A percentile compares a stretch with the other conserved stretches of the same genome.
Evolutionary conservation across 2,113 vertebrate species (phyloP).

Genomic region (Bagarius yarrelli): DNA sequence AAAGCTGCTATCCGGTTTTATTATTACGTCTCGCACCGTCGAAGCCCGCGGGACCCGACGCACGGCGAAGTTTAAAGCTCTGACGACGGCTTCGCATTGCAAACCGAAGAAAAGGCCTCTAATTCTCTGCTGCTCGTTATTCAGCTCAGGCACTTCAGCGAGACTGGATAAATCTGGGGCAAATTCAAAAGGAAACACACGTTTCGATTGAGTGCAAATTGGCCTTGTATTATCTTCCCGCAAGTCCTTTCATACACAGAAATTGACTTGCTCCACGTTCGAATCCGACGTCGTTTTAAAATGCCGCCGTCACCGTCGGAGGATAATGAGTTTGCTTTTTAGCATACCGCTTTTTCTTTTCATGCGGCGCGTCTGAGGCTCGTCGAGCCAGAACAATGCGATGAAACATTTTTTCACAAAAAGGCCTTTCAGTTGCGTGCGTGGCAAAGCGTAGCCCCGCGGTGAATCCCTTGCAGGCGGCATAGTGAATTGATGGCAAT

Average conservation of each 20-base stretch:
- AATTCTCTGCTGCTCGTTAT: constrained; percentile 33
- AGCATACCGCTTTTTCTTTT: constrained; percentile 34
- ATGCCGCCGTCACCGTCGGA: constrained; percentile 58
- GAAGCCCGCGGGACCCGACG: background rate
- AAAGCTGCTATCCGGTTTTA: constrained; percentile 33
- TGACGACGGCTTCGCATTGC: constrained; percentile 29
- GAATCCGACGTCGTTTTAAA: constrained; percentile 66
- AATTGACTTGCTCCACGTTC: constrained; percentile 59
- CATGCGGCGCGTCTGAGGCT: constrained; percentile 23
- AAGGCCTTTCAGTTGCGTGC: constrained; percentile 26
- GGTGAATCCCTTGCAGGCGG: background rate
- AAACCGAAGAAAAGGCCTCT: constrained; percentile 27
- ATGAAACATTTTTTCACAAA: constrained; percentile 61
- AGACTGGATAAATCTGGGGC: constrained; percentile 46
- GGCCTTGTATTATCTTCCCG: constrained; percentile 56
- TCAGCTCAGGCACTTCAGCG: constrained; percentile 37
- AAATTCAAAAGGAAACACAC: constrained; percentile 49
- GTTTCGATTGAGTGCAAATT: constrained; percentile 58
- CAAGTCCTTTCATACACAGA: constrained; percentile 56
- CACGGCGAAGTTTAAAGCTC: constrained; percentile 4
- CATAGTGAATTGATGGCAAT: background rate
- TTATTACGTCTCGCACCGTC: constrained; percentile 16
- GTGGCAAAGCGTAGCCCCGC: background rate
- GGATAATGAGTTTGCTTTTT: constrained; percentile 64
- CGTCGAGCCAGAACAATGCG: constrained; percentile 51